Conservation (phyloP, 2,888 invertebrate genomes). For the Pandemis heparana region DNA sequence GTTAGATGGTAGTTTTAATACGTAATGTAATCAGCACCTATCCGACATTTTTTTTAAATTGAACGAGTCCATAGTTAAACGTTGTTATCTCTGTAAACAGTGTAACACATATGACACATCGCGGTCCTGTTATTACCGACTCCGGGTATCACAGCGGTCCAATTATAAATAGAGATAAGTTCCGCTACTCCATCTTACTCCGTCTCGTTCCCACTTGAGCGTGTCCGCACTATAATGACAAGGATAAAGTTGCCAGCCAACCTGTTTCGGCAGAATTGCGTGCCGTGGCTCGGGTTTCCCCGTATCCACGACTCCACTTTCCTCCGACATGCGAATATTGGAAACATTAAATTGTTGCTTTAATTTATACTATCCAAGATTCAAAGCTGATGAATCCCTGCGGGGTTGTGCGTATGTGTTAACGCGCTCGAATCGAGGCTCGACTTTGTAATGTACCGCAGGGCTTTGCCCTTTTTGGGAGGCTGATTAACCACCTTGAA, state of each 20-base stretch:
- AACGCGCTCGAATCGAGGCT: constrained; percentile 21
- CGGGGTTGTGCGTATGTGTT: constrained; percentile 20
- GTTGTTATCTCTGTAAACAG: constrained; percentile 41
- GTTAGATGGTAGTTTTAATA: no score
- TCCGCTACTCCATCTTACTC: constrained; percentile 62
- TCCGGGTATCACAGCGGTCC: constrained; percentile 61
- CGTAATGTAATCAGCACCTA: no score
- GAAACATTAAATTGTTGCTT: constrained; percentile 12
- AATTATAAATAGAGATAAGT: constrained; percentile 79
- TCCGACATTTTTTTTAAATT: constrained; percentile 28
- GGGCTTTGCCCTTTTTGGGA: constrained; percentile 36
- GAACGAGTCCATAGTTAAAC: constrained; percentile 44
- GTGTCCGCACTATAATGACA: constrained; percentile 44
- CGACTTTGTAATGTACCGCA: constrained; percentile 37
- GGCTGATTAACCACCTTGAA: constrained; percentile 21
- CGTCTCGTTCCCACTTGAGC: constrained; percentile 52
- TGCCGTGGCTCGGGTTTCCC: constrained; percentile 68
- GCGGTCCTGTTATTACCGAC: constrained; percentile 63
- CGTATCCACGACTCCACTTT: constrained; percentile 63
- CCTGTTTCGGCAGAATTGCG: constrained; percentile 58
- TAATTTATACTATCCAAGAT: constrained; percentile 17
- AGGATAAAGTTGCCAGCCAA: constrained; percentile 57
- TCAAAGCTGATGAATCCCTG: constrained; percentile 1
- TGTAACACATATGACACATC: constrained; percentile 59
- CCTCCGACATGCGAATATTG: constrained; percentile 59